Conservation (phyloP, 2,888 invertebrate species). For the Thymelicus lineola region DNA sequence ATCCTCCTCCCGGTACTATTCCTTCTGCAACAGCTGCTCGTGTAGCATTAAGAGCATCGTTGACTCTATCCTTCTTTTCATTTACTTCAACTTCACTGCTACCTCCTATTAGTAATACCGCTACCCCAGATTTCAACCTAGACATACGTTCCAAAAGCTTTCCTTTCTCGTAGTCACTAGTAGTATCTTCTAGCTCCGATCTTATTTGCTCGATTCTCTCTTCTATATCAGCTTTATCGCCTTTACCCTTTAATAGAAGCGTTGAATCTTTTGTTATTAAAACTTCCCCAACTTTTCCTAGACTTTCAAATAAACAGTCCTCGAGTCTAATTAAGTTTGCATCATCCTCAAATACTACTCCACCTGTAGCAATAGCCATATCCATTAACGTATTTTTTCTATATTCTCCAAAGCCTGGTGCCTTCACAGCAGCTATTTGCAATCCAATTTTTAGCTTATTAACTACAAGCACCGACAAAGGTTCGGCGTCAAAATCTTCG, state of each 20-base stretch:
- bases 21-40: conserved; percentile 98
- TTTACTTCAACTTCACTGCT: conserved; percentile 96
- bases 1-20: conserved; percentile 97
- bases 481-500: conserved; percentile 97
- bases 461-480: conserved; percentile 95
- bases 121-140: conserved; percentile 92
- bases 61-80: conserved; percentile 97
- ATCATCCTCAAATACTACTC: conserved; percentile 96
- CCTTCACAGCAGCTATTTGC: conserved; percentile 97
- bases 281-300: conserved; percentile 95
- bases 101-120: conserved; percentile 92
- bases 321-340: conserved; percentile 94
- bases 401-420: conserved; percentile 98
- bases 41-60: conserved; percentile 97
- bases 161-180: conserved; percentile 95
- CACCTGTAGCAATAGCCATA: conserved; percentile 96
- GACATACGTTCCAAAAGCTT: conserved; percentile 95
- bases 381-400: conserved; percentile 94
- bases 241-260: conserved; percentile 88
- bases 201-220: conserved; percentile 91
- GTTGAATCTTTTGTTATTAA: conserved; percentile 97
- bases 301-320: conserved; percentile 91
- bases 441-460: conserved; percentile 95
- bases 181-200: conserved; percentile 92
- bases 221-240: conserved; percentile 90